These are phyloP conservation scores for Chaenocephalus aceratus DNA, from an alignment of 2,113 vertebrate species.

Conservation along the genomic window DNA sequence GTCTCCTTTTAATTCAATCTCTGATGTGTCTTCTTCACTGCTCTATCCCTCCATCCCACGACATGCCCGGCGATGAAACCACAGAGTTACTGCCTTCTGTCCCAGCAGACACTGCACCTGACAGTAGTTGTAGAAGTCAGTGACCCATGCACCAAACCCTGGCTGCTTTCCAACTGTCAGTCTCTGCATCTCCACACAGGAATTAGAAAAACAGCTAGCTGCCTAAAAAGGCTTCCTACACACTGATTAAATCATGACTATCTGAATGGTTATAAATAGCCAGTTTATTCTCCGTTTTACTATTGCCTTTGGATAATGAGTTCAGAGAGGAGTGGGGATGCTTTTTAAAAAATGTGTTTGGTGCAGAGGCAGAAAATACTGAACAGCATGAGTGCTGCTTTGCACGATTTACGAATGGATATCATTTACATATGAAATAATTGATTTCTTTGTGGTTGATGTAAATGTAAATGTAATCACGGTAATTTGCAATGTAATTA, in stretches of 20 bases:
- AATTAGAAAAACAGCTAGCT: conserved; percentile 5
- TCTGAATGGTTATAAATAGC: conserved; percentile 42
- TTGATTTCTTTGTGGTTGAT: conserved; percentile 23
- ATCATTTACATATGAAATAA: conserved; percentile 33
- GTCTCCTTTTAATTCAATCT: conserved; percentile 27
- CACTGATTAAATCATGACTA: conserved; percentile 5
- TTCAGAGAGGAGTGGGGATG: conserved; percentile 16
- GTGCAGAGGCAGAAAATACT: conserved; percentile 11
- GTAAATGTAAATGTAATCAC: conserved; percentile 26
- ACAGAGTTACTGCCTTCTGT: conserved; percentile 24
- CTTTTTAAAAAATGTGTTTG: conserved; percentile 40
- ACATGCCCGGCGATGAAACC: conserved; percentile 18
- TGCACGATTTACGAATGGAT: conserved; percentile 12
- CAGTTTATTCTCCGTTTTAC: conserved; percentile 25
- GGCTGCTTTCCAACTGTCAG: conserved; percentile 26
- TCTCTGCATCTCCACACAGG: conserved; percentile 5
- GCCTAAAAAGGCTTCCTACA: conserved; percentile 18
- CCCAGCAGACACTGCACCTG: conserved; percentile 50
- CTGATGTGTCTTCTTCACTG: conserved; percentile 21
- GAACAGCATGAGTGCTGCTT: conserved; percentile 8
- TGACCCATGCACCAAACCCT: conserved; percentile 33
- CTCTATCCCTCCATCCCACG: conserved; percentile 21
- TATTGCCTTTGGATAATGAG: conserved; percentile 25
- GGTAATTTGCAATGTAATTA: conserved; percentile 29
- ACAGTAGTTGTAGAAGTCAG: conserved; percentile 38